These are phyloP conservation scores for Eudasyphora cyanicolor DNA, from an alignment of 2,888 invertebrate species.

Conservation along the genomic window DNA sequence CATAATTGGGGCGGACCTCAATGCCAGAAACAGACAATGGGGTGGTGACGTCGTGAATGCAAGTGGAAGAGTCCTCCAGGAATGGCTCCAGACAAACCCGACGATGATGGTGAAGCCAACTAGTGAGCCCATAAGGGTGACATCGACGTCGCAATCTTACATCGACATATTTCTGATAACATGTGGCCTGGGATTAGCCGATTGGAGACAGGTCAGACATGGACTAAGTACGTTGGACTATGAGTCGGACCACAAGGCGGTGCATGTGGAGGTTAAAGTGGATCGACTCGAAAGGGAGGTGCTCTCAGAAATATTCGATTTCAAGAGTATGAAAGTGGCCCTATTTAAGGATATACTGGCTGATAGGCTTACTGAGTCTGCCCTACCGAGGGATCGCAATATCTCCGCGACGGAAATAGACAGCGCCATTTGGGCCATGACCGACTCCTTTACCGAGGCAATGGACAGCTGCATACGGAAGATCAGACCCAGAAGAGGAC, in stretches of 20 bases:
- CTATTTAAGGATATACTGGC: not conserved
- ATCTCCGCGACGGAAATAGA: not conserved
- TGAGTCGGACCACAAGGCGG: constrained; percentile 13
- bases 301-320: not conserved
- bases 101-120: not conserved
- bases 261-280: not conserved
- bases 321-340: not conserved
- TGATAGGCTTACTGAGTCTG: not conserved
- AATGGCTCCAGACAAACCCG: not conserved
- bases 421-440: not conserved
- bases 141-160: not conserved
- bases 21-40: constrained; percentile 36
- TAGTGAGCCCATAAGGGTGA: not conserved
- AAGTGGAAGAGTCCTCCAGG: not conserved
- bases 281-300: not conserved
- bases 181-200: no score
- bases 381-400: not conserved
- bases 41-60: not conserved
- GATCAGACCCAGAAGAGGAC: not conserved
- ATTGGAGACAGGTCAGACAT: no score
- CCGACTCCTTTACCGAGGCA: not conserved
- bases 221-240: not conserved
- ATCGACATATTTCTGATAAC: constrained; percentile 1
- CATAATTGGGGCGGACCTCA: constrained; percentile 29
- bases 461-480: not conserved